Percentiles rank a stretch among this genome's conserved stretches.
phyloP scores from a whole-genome alignment of 2,113 vertebrate species.

The Tragelaphus imberbis region DNA sequence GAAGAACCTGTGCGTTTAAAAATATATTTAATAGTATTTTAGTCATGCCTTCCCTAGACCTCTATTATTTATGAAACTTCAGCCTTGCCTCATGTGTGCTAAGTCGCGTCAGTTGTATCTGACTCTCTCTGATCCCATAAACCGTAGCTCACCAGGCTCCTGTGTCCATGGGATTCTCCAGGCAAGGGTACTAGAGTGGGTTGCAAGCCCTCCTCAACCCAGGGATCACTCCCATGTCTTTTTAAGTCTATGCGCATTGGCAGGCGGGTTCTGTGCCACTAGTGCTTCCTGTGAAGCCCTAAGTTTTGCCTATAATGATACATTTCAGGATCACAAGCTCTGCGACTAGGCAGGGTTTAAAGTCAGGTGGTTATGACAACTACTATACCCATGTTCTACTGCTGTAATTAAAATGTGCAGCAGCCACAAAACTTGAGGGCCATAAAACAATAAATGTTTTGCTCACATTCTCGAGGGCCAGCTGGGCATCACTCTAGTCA shows the following conservation, averaged over 20 bases:
- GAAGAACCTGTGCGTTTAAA: neutral
- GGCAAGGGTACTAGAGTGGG: neutral
- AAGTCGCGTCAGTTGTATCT: neutral
- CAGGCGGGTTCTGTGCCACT: neutral
- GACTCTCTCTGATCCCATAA: neutral
- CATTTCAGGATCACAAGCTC: neutral
- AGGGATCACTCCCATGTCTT: neutral
- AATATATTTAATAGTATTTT: neutral
- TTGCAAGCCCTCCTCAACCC: neutral
- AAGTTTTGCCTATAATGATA: neutral
- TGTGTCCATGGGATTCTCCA: neutral
- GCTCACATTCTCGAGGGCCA: neutral
- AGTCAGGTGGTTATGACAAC: neutral
- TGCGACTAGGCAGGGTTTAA: neutral
- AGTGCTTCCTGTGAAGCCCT: neutral
- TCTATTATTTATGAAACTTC: neutral
- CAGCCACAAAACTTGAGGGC: neutral
- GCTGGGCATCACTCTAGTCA: neutral
- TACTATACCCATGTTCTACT: neutral
- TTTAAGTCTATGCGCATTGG: neutral
- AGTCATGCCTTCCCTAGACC: neutral
- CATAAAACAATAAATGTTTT: neutral
- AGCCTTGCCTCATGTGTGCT: neutral
- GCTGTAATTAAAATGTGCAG: neutral
- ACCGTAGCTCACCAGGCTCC: neutral